Conservation (phyloP, 2,113 vertebrate species). For the Macquaria ambigua region DNA sequence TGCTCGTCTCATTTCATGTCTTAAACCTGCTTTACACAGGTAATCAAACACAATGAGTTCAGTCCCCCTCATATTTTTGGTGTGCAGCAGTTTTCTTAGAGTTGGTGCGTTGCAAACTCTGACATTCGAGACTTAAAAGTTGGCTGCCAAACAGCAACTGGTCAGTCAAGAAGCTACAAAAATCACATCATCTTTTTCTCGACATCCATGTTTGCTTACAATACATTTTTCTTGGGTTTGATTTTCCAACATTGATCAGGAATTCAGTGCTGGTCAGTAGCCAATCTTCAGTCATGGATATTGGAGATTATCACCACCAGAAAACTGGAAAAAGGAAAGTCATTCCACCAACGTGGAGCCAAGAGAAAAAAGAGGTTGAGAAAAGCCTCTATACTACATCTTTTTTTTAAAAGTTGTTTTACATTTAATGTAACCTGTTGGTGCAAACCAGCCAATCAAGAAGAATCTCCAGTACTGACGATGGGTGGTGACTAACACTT, state of each 20-base stretch:
- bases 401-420: too few relatives aligned
- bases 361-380: neutral
- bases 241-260: neutral
- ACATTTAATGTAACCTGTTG: too few relatives aligned
- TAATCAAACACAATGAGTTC: neutral
- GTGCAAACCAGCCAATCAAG: constrained; percentile 3
- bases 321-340: neutral
- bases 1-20: neutral
- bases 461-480: neutral
- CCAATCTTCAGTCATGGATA: neutral
- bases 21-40: neutral
- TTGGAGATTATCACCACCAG: neutral
- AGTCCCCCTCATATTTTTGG: neutral
- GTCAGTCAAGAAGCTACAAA: neutral
- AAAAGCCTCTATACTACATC: neutral
- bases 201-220: neutral
- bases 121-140: neutral
- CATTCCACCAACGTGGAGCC: neutral
- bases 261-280: neutral
- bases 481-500: neutral
- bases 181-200: too few relatives aligned
- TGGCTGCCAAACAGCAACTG: neutral
- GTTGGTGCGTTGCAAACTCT: neutral
- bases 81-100: neutral
- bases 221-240: neutral